Percentiles rank a stretch among this genome's conserved stretches.
Evolutionary conservation across 2,888 invertebrate species (phyloP).

Genomic region (Cinara cedri): DNA sequence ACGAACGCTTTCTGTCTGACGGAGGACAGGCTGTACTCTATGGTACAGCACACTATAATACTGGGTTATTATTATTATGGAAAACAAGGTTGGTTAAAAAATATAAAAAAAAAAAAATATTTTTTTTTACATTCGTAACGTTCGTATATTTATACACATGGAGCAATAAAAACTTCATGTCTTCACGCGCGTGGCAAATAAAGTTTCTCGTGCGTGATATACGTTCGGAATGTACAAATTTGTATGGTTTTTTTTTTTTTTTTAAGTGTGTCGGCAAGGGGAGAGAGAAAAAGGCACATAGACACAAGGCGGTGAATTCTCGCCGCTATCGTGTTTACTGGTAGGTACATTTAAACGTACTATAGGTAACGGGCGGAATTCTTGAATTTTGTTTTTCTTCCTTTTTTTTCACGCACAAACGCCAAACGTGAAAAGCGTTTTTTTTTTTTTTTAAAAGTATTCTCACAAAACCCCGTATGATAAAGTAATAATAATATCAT

Average conservation of each 20-base stretch:
- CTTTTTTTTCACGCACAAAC: too few species aligned
- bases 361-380: too few species aligned
- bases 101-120: not conserved
- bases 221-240: conserved; percentile 7
- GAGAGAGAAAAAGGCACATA: not conserved
- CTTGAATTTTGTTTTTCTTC: too few species aligned
- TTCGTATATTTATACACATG: not conserved
- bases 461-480: too few species aligned
- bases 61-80: not conserved
- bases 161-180: conserved; percentile 25
- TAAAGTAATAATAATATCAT: too few species aligned
- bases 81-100: conserved; percentile 12
- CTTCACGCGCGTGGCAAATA: not conserved
- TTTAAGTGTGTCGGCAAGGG: not conserved
- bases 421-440: too few species aligned
- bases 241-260: not conserved
- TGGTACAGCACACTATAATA: not conserved
- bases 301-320: not conserved
- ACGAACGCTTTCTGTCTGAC: not conserved
- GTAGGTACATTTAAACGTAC: too few species aligned
- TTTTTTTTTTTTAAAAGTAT: too few species aligned
- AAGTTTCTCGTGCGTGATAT: conserved; percentile 24
- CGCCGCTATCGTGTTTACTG: not conserved
- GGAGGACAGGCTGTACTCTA: not conserved
- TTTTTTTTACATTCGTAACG: too few species aligned